Evolutionary conservation across 2,888 invertebrate genomes (phyloP).

Genomic region (Hololepta plana): DNA sequence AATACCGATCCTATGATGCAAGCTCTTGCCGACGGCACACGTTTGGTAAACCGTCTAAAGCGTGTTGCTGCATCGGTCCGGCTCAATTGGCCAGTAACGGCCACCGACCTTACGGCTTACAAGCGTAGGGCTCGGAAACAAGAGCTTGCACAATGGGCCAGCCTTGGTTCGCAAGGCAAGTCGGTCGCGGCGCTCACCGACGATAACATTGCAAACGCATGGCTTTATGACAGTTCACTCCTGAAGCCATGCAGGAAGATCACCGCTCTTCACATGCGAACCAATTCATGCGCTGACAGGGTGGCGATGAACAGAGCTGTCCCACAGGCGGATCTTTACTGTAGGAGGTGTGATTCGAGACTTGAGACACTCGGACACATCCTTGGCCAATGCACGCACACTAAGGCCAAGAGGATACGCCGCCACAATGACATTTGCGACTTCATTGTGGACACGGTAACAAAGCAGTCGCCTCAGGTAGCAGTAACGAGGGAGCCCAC

Average conservation of each 20-base stretch:
- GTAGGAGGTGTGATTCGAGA: slow-evolving; percentile 14
- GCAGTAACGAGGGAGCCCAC: slow-evolving; percentile 10
- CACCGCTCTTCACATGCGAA: slow-evolving; percentile 16
- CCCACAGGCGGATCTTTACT: slow-evolving; percentile 12
- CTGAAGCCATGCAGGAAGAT: slow-evolving; percentile 15
- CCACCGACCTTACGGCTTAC: slow-evolving; percentile 5
- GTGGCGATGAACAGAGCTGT: slow-evolving; percentile 13
- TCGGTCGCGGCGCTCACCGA: slow-evolving; percentile 13
- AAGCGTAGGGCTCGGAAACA: slow-evolving; percentile 9
- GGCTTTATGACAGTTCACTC: slow-evolving; percentile 12
- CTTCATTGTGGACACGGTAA: slow-evolving; percentile 9
- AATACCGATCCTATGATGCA: slow-evolving; percentile 12
- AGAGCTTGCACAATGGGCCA: slow-evolving; percentile 15
- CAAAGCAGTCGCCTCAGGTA: slow-evolving; percentile 8
- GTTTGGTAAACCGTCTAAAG: slow-evolving; percentile 12
- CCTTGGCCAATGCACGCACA: slow-evolving; percentile 13
- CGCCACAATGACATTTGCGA: slow-evolving; percentile 13
- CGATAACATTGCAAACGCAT: slow-evolving; percentile 13
- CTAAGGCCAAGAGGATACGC: slow-evolving; percentile 12
- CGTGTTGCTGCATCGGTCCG: slow-evolving; percentile 10
- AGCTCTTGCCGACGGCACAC: slow-evolving; percentile 12
- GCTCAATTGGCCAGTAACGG: slow-evolving; percentile 11
- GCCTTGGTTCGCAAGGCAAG: slow-evolving; percentile 14
- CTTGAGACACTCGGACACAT: slow-evolving; percentile 18
- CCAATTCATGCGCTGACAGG: slow-evolving; percentile 14